Conservation (phyloP, 2,888 invertebrate genomes). For the Sycophila texana region DNA sequence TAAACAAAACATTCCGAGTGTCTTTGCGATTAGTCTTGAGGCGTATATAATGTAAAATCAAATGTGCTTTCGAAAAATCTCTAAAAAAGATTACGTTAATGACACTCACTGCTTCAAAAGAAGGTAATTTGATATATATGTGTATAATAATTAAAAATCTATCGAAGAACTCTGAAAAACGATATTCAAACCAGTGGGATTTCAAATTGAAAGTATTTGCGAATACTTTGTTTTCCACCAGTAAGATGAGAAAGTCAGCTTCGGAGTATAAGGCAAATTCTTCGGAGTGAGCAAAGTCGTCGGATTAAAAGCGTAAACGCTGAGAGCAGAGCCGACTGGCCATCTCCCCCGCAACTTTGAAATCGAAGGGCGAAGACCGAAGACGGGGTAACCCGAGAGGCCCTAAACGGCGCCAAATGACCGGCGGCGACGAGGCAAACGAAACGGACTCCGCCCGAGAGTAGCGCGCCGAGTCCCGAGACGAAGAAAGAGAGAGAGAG, state of each 20-base stretch:
- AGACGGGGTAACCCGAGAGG: constrained; percentile 35
- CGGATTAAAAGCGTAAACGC: constrained; percentile 45
- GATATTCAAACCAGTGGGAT: background rate
- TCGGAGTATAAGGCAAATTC: background rate
- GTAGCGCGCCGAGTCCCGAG: background rate
- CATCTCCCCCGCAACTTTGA: constrained; percentile 30
- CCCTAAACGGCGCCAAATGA: constrained; percentile 25
- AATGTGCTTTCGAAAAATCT: background rate
- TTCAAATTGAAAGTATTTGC: background rate
- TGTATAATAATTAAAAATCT: too few species aligned
- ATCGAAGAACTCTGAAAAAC: background rate
- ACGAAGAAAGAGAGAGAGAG: constrained; percentile 2
- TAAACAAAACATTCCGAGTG: constrained; percentile 21
- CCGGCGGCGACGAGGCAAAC: constrained; percentile 14
- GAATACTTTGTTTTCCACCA: background rate
- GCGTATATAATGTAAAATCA: background rate
- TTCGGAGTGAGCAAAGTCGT: constrained; percentile 9
- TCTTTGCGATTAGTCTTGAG: constrained; percentile 22
- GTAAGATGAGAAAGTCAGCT: background rate
- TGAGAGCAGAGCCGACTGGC: background rate
- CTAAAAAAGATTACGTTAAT: background rate
- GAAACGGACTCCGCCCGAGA: constrained; percentile 45
- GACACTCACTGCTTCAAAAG: too few species aligned
- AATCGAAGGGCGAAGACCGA: constrained; percentile 47
- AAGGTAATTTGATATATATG: too few species aligned